Evolutionary conservation across 2,797 vertebrate species (phyloP), one percentile per base, ranked within the genome.

Genomic region (Oreochromis mossambicus): DNA sequence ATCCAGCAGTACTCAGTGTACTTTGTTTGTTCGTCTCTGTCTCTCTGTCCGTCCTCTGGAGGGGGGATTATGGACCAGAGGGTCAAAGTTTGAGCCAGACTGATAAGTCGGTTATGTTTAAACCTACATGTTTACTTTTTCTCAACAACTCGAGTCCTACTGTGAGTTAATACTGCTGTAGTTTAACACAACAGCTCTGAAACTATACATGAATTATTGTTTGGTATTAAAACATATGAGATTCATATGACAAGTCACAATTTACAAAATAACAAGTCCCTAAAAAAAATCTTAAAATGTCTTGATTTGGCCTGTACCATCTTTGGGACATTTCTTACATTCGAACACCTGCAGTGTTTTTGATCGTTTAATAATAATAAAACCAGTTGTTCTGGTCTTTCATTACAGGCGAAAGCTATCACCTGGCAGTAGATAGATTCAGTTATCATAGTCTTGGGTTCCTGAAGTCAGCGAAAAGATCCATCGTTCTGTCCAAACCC

Each of bases 31-130:
- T 8, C 15, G 55, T 58, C 55, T 58, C 32, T 58, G 55, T 58
- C 55, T 32, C 55, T 32, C 55, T 10, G 0, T 1, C 26, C 2
- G 3, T 10, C 26, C 55, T 58, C 55, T 58, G 55, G 55, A 32
- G 55, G 55, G 55, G 55, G 2, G 55, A 76, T 54, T 91, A 80
- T 91, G 85, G 92, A 94, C 82, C 63, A 13, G 6, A 51, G 84
- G 92, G 91, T 91, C 94, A 93, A 92, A 92, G 91, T 93, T 7
- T 89, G 79, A 89, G 51, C 34, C 3, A 34, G 38, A 14, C 43
- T 61, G 83, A 84, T 78, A 36, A 86, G 77, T 80, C 34, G 5
- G 48, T 87, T 58, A n/a, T 83, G 83, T 77, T 83, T 68, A 9
- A 75, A 63, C 13, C 56, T 3, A 10, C 26, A 8, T 51, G 50